Base-by-base conservation (phyloP, 2,113 vertebrate species). In the Okapia johnstoni region DNA sequence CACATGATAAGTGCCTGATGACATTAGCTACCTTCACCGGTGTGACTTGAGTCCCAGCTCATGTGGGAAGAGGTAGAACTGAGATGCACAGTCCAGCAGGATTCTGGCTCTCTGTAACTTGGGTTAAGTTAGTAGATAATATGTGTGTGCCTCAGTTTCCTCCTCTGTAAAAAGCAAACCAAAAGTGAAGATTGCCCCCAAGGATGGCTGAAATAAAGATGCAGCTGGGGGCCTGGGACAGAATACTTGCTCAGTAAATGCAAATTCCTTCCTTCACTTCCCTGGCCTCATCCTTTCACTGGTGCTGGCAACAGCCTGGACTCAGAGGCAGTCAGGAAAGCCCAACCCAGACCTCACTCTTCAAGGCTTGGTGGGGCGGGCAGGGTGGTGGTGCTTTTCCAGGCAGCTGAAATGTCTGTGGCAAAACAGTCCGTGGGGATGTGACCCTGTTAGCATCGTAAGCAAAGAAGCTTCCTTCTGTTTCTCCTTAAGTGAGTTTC, bases 1-100 rank as follows among this genome's bases (percentile, higher is more conserved):
- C 85, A 10, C 40, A 1, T 11, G 2, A 5, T 6, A 2, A 17
- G 16, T 26, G 57, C 76, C 17, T n/a, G 25, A 4, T 52, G 5
- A 5, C 7, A 2, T 46, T 28, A 30, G 28, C 54, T 30, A 0
- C 85, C 94, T 43, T 28, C 9, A 0, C 48, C 7, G 15, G 26
- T 30, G 28, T 11, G 6, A 2, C 50, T n/a, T 2, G 36, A 25
- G 26, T 55, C 86, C 7, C 16, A 5, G 46, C 48, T 19, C 8
- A 30, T 7, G n/a, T 43, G 11, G 52, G 4, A 26, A 7, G 10
- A 4, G 58, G 16, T 4, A 73, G 63, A 76, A 10, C 33, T 7
- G 86, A 90, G 40, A 36, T 2, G 11, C 61, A 7, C 54, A 86
- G 40, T 40, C 66, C 10, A 40, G 66, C 66, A 73, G 66, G 36